phyloP scores from a whole-genome alignment of 1,140 invertebrate species.

The Orchestia grillus region DNA sequence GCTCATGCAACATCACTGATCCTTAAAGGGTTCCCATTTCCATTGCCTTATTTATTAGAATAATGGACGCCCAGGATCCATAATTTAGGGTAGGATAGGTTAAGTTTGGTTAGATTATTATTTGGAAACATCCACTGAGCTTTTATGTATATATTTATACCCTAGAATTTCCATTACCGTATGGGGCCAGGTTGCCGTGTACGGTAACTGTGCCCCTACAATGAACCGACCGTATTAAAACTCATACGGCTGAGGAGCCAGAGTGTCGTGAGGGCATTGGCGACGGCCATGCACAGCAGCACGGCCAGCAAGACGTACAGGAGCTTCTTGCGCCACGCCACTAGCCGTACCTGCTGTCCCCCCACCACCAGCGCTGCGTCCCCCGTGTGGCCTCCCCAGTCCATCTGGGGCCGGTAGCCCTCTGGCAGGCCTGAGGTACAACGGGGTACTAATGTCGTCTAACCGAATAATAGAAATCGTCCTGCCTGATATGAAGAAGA shows the following conservation, averaged over 20 bases:
- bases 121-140: too few species aligned
- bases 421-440: conserved; percentile 59
- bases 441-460: too few species aligned
- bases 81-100: too few species aligned
- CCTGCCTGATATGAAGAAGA: too few species aligned
- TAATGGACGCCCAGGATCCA: too few species aligned
- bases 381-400: conserved; percentile 64
- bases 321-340: conserved; percentile 62
- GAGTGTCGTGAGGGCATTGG: conserved; percentile 62
- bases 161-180: too few species aligned
- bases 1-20: too few species aligned
- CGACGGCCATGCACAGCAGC: conserved; percentile 59
- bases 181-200: background rate
- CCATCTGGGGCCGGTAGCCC: conserved; percentile 65
- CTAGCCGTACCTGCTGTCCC: conserved; percentile 59
- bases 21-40: too few species aligned
- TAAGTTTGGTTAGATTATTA: too few species aligned
- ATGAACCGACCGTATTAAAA: conserved; percentile 62
- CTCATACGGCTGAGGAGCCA: conserved; percentile 61
- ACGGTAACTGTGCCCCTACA: background rate
- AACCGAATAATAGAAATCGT: too few species aligned
- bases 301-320: conserved; percentile 60
- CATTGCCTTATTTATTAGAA: too few species aligned
- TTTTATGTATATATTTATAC: too few species aligned
- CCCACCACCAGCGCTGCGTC: conserved; percentile 63